These are phyloP conservation scores for Ophion ellenae DNA, from an alignment of 2,888 invertebrate genomes.

Conservation along the genomic window DNA sequence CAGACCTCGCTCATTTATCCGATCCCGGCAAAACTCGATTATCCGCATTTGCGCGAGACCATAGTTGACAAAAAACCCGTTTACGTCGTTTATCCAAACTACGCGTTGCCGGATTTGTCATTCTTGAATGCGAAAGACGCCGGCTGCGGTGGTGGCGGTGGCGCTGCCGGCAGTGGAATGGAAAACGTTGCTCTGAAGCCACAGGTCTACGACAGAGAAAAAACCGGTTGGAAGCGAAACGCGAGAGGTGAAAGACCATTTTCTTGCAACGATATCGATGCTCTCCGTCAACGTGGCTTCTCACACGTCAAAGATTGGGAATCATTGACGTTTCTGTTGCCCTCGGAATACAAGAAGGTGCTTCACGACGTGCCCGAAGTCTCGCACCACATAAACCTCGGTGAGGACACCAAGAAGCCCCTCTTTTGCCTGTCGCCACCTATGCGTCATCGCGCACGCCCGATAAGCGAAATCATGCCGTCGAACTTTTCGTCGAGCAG, in stretches of 20 bases:
- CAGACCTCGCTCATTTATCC: constrained; percentile 81
- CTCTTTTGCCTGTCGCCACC: constrained; percentile 77
- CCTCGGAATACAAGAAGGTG: constrained; percentile 92
- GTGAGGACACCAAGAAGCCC: constrained; percentile 85
- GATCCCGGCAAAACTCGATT: constrained; percentile 75
- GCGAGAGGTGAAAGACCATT: constrained; percentile 88
- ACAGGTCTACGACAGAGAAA: constrained; percentile 85
- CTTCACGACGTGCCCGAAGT: constrained; percentile 92
- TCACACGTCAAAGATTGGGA: constrained; percentile 97
- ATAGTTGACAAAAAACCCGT: constrained; percentile 88
- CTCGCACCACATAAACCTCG: constrained; percentile 87
- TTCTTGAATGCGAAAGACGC: constrained; percentile 86
- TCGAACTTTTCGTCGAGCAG: constrained; percentile 87
- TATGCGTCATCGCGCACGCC: constrained; percentile 85
- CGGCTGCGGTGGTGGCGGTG: background rate
- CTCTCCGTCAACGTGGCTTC: constrained; percentile 91
- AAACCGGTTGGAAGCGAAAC: constrained; percentile 82
- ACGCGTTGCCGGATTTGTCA: constrained; percentile 94
- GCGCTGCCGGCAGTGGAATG: constrained; percentile 75
- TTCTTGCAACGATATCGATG: constrained; percentile 93
- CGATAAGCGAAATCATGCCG: constrained; percentile 86
- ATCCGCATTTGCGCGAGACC: constrained; percentile 75
- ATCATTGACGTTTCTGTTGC: constrained; percentile 94
- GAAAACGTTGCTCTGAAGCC: constrained; percentile 91
- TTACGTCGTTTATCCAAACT: constrained; percentile 95